A percentile compares a stretch with the other conserved stretches of the same genome.
These are phyloP conservation scores for Graptemys geographica DNA, from an alignment of 2,797 vertebrate genomes.

Conservation along the genomic window DNA sequence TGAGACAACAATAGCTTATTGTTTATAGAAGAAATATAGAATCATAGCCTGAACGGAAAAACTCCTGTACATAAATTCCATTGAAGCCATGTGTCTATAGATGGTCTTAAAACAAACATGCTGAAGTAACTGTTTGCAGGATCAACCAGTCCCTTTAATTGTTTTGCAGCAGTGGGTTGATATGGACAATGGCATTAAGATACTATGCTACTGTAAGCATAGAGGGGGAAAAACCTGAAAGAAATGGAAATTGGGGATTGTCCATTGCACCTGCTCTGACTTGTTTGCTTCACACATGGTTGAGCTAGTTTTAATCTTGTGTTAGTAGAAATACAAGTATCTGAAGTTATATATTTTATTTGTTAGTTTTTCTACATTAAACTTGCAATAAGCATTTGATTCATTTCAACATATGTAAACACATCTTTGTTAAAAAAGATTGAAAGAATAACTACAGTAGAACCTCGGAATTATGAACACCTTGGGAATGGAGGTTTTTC, in stretches of 20 bases:
- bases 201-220: too few species aligned
- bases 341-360: not conserved
- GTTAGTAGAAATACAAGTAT: not conserved
- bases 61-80: not conserved
- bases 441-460: not conserved
- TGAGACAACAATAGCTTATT: accelerated
- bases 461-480: too few species aligned
- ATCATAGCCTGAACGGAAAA: not conserved
- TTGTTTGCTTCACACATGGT: not conserved
- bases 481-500: too few species aligned
- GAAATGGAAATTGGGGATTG: not conserved
- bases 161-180: not conserved
- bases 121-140: not conserved
- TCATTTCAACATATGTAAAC: accelerated
- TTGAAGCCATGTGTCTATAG: not conserved
- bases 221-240: not conserved
- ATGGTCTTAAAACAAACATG: not conserved
- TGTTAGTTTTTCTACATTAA: not conserved
- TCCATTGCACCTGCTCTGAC: not conserved
- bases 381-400: accelerated
- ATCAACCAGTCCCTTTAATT: not conserved
- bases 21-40: not conserved
- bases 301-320: not conserved
- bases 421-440: not conserved
- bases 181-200: too few species aligned